Evolutionary conservation across 2,888 invertebrate genomes (phyloP), one percentile per base, ranked within the genome.

Genomic region (Mythimna albipuncta): DNA sequence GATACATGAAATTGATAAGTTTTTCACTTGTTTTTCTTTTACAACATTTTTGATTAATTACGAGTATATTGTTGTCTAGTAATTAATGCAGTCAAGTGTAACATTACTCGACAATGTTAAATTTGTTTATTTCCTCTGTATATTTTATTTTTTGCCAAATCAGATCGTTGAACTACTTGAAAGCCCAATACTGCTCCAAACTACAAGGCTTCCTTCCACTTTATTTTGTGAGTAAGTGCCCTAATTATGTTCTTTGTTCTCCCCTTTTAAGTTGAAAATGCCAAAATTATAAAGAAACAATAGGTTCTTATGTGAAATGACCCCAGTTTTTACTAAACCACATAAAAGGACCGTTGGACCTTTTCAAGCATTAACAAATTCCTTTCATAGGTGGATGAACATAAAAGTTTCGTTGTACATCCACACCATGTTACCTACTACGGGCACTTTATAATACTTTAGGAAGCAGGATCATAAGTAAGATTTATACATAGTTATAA

Each of bases 241-340:
- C 50, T 21, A 35, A 70, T 59, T 38, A 65, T 44, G 21, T 41
- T 58, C 58, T 52, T 81, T 71, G 65, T 77, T 81, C 50, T 58
- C 7, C 13, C 55, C 21, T 62, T 75, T 58, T 54, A 38, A 47
- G 32, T 75, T 52, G 13, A 2, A n/a, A 47, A 54, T n/a, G 35
- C 64, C 65, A 44, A 66, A 75, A 55, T 63, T 16, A 50, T 26
- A 35, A 44, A 54, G 44, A 62, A 57, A 75, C 62, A 79, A 79
- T 77, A 52, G 44, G 6, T 58, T 16, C 13, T 41, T 62, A 57
- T n/a, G 69, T 32, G 5, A 13, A 68, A 54, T 76, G 63, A 69
- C 21, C 64, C 35, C 26, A 52, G 47, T 38, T 52, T 72, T 59
- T 32, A 16, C 19, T 52, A 35, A 35, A n/a, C 5, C 35, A 13